Percentiles rank a stretch among this genome's conserved stretches.
Conservation (phyloP, 2,113 vertebrate genomes). For the Tupaia chinensis region DNA sequence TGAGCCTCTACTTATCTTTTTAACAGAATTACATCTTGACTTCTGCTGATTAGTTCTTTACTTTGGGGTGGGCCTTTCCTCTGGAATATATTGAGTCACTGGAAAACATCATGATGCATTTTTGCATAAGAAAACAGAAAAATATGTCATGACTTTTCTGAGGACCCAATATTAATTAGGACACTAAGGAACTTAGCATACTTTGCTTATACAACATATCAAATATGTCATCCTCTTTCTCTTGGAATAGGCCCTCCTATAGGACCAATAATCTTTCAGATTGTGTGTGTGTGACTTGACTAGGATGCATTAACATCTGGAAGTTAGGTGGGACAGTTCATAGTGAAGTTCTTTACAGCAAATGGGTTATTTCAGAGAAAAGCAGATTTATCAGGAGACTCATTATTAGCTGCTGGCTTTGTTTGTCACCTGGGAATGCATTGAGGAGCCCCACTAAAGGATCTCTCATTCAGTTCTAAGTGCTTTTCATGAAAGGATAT, state of each 20-base stretch:
- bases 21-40: background rate
- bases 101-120: no score
- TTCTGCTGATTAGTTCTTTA: background rate
- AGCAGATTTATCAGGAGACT: constrained; percentile 25
- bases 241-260: background rate
- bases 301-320: background rate
- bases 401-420: constrained; percentile 17
- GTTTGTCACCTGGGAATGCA: constrained; percentile 25
- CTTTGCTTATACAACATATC: constrained; percentile 20
- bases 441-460: background rate
- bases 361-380: constrained; percentile 51
- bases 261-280: constrained; percentile 41
- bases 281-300: background rate
- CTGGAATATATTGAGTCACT: background rate
- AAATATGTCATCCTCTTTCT: constrained; percentile 29
- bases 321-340: background rate
- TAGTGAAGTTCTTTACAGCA: background rate
- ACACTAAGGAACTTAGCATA: constrained; percentile 1
- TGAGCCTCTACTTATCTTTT: no score
- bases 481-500: constrained; percentile 2
- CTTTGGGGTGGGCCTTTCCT: background rate
- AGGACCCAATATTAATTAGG: background rate
- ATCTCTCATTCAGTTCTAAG: background rate
- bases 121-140: no score
- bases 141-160: no score